Conservation (phyloP, 2,888 invertebrate genomes). For the Liopterus haemorrhoidalis region DNA sequence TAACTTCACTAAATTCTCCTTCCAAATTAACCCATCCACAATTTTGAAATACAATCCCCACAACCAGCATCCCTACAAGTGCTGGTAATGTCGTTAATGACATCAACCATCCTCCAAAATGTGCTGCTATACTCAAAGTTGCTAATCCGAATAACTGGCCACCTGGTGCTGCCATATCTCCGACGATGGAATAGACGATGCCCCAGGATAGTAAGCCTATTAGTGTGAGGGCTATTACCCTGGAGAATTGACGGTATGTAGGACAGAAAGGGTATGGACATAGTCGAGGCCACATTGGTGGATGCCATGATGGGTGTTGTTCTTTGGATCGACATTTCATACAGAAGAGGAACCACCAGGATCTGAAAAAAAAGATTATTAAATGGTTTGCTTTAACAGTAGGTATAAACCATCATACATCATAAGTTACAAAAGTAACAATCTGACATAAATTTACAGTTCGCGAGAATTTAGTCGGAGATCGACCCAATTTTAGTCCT, state of each 20-base stretch:
- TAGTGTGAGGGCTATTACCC: constrained; percentile 64
- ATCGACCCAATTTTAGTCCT: too few relatives aligned
- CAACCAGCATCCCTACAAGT: constrained; percentile 79
- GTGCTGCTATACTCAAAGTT: constrained; percentile 65
- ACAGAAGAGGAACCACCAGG: constrained; percentile 80
- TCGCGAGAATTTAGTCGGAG: too few relatives aligned
- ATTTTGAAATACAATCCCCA: constrained; percentile 73
- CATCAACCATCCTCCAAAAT: constrained; percentile 78
- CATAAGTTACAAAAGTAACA: too few relatives aligned
- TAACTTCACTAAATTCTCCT: constrained; percentile 58
- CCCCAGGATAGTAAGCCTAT: constrained; percentile 73
- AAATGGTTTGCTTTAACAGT: too few relatives aligned
- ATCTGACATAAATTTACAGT: too few relatives aligned
- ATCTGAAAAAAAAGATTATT: constrained; percentile 49
- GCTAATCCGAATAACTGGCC: constrained; percentile 76
- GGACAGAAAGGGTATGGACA: constrained; percentile 84
- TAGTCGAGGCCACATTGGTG: constrained; percentile 69
- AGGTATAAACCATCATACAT: too few relatives aligned
- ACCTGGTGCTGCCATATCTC: constrained; percentile 74
- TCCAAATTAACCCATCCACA: constrained; percentile 64
- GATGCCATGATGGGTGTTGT: constrained; percentile 67
- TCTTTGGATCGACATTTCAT: constrained; percentile 72
- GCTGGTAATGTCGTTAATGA: constrained; percentile 75
- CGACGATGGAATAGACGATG: constrained; percentile 68
- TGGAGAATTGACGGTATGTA: constrained; percentile 75